Evolutionary conservation across 2,888 invertebrate genomes (phyloP), one percentile per base, ranked within the genome.

Genomic region (Hipparchia semele): DNA sequence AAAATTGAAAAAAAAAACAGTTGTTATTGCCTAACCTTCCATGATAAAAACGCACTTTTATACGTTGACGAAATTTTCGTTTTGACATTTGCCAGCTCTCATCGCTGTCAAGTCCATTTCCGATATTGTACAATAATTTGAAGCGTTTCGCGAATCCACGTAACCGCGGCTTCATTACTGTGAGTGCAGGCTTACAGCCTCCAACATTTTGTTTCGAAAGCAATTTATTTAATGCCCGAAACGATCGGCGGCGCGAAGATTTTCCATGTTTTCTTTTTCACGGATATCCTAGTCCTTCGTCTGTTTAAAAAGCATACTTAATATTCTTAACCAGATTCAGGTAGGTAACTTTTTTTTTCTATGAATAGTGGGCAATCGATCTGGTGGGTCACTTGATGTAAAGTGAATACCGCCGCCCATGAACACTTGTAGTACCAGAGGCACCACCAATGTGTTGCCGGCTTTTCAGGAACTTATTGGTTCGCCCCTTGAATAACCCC

Each of bases 151-250:
- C 49, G 53, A 58, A 53, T 13, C 45, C 13, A 70, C 54, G 60
- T 70, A 73, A 73, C 73, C 73, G 71, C 72, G 58, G 60, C 23
- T 72, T 79, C 79, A 79, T 79, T 78, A 79, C 68, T 61, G 60
- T 75, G 71, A 79, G 79, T 79, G 77, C 78, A 75, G 65, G 76
- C 76, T 79, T 76, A 76, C 75, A 64, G 60, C 69, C 64, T 62
- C 69, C 33, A 61, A 59, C 61, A 76, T 78, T 77, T 78, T 78
- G 74, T 77, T 79, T 78, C 65, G 62, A 72, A 78, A 79, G 75
- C 76, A 79, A 79, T 79, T 78, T 78, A 74, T 77, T 77, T 76
- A 77, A 79, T 76, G 76, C 74, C 71, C 65, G 68, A 72, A 75
- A 77, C 73, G 65, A 72, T 74, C 72, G 74, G 51, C 54, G 54